Base-by-base conservation (phyloP, 2,797 vertebrate genomes). In the Enteromius thamalakanensis region DNA sequence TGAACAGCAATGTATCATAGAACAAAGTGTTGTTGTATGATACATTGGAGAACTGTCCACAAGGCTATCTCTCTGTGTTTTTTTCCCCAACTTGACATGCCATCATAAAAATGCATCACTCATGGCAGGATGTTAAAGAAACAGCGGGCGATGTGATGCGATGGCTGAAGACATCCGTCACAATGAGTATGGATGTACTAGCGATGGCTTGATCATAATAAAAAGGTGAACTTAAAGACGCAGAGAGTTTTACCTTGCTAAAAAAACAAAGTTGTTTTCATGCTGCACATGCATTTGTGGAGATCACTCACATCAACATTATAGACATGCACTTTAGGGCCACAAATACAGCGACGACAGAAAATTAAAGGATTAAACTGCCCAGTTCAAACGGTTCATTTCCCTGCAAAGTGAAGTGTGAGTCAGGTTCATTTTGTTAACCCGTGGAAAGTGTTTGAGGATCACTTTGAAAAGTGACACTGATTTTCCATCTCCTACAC, bases 371-470 rank as follows among this genome's bases (percentile, higher is more conserved):
- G 45, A 82, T 82, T 65, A 26, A 51, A 64, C 60, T 5, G 15
- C 32, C 65, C 42, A 75, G 42, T 53, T 65, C 68, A 62, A 65
- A 53, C 37, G 42, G 21, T 74, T 82, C 1, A 62, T 65, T 74
- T 81, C 58, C 75, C 32, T 72, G 40, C 12, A 21, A 74, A 37
- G 17, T 49, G 17, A 29, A 40, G 9, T 23, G 26, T 23, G 51
- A 71, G 23, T 60, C 79, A 70, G 67, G 65, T 58, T 71, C 9
- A 74, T 62, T 64, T 81, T 51, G 42, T 65, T 74, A 81, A 34
- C 55, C 42, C 15, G 1, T 23, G 14, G 14, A 74, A 75, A 76
- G 60, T 75, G 11, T 70, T 69, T 80, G 32, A 68, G 71, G 34
- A 76, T 58, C 72, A 76, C 60, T 82, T 81, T 74, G 45, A 65